Conservation (phyloP, 2,113 vertebrate species). For the Aleadryas rufinucha region DNA sequence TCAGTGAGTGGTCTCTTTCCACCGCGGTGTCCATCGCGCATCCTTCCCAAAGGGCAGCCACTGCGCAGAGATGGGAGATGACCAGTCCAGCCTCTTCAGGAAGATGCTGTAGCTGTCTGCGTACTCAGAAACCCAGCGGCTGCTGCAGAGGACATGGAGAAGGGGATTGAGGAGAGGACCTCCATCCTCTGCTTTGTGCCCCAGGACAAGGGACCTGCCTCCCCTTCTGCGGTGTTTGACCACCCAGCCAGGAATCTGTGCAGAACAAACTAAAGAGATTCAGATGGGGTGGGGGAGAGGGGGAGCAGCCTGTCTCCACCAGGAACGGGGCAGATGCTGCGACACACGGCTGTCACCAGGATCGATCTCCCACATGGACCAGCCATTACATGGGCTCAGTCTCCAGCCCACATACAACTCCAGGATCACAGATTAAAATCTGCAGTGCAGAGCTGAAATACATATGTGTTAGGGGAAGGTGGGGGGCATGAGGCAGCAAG, state of each 20-base stretch:
- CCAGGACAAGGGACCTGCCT: neutral
- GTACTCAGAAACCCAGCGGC: constrained; percentile 34
- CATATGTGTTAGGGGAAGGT: neutral
- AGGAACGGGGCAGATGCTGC: neutral
- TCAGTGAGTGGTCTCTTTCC: neutral
- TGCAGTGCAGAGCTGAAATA: neutral
- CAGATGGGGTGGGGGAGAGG: neutral
- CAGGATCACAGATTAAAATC: neutral
- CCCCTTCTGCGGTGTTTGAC: fast-evolving
- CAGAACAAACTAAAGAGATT: fast-evolving
- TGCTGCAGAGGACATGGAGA: neutral
- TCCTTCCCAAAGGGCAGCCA: neutral
- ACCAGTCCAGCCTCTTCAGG: neutral
- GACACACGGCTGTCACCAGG: fast-evolving
- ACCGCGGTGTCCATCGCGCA: neutral
- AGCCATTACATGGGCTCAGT: neutral
- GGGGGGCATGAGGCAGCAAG: neutral
- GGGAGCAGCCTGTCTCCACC: neutral
- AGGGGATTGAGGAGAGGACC: neutral
- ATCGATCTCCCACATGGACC: neutral
- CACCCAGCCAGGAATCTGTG: neutral
- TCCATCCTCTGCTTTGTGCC: neutral
- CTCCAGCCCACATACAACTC: neutral
- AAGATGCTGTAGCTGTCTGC: constrained; percentile 30
- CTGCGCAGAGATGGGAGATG: fast-evolving